Conservation (phyloP, 2,797 vertebrate genomes). For the Meda fulgida region DNA sequence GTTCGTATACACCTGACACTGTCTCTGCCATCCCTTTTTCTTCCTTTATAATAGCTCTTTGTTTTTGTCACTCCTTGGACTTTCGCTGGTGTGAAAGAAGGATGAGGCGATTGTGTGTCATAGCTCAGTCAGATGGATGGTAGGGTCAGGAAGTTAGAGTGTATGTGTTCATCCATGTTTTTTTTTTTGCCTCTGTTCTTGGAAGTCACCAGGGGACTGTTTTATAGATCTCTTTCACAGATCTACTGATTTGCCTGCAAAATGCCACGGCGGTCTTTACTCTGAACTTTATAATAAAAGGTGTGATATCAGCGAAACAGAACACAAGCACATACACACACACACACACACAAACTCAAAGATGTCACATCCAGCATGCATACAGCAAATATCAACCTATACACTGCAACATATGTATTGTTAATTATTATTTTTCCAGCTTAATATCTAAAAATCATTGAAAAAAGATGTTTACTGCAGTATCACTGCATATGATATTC, state of each 20-base stretch:
- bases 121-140: slow-evolving; percentile 38
- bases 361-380: not conserved
- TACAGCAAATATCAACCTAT: not conserved
- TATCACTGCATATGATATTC: not conserved
- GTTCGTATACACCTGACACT: slow-evolving; percentile 37
- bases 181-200: slow-evolving; percentile 27
- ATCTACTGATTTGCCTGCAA: slow-evolving; percentile 52
- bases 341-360: slow-evolving; percentile 16
- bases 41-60: slow-evolving; percentile 45
- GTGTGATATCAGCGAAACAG: slow-evolving; percentile 69
- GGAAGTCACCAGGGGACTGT: slow-evolving; percentile 41
- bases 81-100: slow-evolving; percentile 27
- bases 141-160: slow-evolving; percentile 24
- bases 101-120: slow-evolving; percentile 41
- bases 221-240: slow-evolving; percentile 61
- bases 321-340: slow-evolving; percentile 15
- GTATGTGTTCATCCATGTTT: slow-evolving; percentile 45
- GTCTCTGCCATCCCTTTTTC: slow-evolving; percentile 9
- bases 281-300: slow-evolving; percentile 72
- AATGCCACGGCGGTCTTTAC: slow-evolving; percentile 68
- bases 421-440: not conserved
- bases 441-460: not conserved
- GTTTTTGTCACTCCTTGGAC: slow-evolving; percentile 48
- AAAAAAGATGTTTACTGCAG: not conserved
- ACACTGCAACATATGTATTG: not conserved